Conservation (phyloP, 92 coral and sea anemone genomes). For the Porites lobata region DNA sequence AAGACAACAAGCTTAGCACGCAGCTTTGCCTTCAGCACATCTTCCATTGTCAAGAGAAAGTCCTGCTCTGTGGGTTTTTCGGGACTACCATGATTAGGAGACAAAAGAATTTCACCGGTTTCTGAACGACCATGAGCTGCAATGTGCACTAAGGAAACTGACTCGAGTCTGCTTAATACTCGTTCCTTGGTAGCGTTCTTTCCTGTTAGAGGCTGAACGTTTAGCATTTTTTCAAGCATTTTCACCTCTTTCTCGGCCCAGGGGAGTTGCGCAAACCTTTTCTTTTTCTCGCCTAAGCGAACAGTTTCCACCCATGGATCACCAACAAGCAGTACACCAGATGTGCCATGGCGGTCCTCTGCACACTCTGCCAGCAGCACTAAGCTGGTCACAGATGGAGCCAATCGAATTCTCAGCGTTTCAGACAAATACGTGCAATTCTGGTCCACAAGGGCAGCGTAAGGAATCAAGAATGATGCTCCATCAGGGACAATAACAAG, state of each 20-base stretch:
- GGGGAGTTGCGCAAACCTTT: not conserved
- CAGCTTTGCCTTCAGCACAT: not conserved
- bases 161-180: no score
- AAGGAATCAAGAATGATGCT: not conserved
- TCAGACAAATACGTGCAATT: not conserved
- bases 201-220: no score
- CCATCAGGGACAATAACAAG: not conserved
- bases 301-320: not conserved
- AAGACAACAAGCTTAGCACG: slow-evolving; percentile 5
- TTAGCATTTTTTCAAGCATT: no score
- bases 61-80: not conserved
- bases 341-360: not conserved
- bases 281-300: not conserved
- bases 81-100: not conserved
- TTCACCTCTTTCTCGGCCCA: no score
- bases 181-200: no score
- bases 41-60: not conserved
- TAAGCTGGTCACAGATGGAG: not conserved
- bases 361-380: not conserved
- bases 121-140: not conserved
- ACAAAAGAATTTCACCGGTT: not conserved
- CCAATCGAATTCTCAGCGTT: not conserved
- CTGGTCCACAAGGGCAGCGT: not conserved
- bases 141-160: no score
- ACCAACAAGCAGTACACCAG: slow-evolving; percentile 1